A percentile compares a stretch with the other conserved stretches of the same genome.
Evolutionary conservation across 2,888 invertebrate genomes (phyloP).

Genomic region (Thelaira solivaga): DNA sequence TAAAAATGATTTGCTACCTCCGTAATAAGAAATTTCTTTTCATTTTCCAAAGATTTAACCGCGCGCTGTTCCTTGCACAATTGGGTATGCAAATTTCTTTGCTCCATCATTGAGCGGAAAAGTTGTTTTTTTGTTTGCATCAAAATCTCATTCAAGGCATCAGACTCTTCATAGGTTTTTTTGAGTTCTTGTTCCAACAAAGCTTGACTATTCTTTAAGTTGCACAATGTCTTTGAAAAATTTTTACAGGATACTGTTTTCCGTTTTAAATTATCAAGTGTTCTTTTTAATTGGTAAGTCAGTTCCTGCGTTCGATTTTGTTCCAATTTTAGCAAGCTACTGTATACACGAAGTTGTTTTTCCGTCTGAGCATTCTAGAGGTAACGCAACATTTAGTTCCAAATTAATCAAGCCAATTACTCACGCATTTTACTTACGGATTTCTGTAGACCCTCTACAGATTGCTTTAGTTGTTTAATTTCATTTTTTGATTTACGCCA

Average conservation of each 20-base stretch:
- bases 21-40: slow-evolving; percentile 67
- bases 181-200: slow-evolving; percentile 65
- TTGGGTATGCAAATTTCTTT: slow-evolving; percentile 64
- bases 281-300: slow-evolving; percentile 66
- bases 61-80: slow-evolving; percentile 66
- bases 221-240: slow-evolving; percentile 65
- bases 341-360: slow-evolving; percentile 70
- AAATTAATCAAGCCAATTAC: not conserved
- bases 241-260: slow-evolving; percentile 66
- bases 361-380: slow-evolving; percentile 67
- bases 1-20: slow-evolving; percentile 63
- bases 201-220: slow-evolving; percentile 66
- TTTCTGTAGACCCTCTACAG: slow-evolving; percentile 65
- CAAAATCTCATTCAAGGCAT: slow-evolving; percentile 63
- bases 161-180: slow-evolving; percentile 51
- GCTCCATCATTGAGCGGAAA: slow-evolving; percentile 65
- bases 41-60: slow-evolving; percentile 64
- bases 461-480: slow-evolving; percentile 65
- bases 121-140: slow-evolving; percentile 67
- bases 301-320: slow-evolving; percentile 72
- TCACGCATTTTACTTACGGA: slow-evolving; percentile 61
- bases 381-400: not conserved
- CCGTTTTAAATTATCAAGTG: slow-evolving; percentile 64
- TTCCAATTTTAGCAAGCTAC: slow-evolving; percentile 71
- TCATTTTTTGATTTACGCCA: slow-evolving; percentile 73